phyloP scores from a whole-genome alignment of 92 coral and sea anemone genomes.

The Epizoanthus illoricatus region DNA sequence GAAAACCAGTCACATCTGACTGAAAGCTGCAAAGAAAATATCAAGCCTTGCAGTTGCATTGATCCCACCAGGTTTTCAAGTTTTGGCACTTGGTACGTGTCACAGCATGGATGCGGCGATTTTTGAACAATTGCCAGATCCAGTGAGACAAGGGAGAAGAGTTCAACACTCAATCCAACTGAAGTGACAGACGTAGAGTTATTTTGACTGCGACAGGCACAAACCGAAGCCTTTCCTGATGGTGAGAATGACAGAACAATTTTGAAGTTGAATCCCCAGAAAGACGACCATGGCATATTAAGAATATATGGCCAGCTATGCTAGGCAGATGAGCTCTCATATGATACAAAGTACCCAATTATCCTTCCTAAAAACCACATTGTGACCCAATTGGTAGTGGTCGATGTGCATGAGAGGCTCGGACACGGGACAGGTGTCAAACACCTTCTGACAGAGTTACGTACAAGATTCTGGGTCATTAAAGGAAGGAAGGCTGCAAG shows the following conservation, averaged over 20 bases:
- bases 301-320: slow-evolving; percentile 47
- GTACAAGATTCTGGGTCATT: slow-evolving; percentile 48
- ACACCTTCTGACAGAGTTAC: slow-evolving; percentile 44
- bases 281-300: slow-evolving; percentile 26
- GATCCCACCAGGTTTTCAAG: too few species aligned
- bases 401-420: slow-evolving; percentile 45
- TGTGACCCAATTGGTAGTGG: slow-evolving; percentile 18
- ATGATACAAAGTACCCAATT: slow-evolving; percentile 24
- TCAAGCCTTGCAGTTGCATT: too few species aligned
- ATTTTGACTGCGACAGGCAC: background rate
- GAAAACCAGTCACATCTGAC: background rate
- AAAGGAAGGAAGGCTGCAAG: slow-evolving; percentile 7
- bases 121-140: too few species aligned
- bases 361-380: slow-evolving; percentile 28
- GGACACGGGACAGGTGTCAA: slow-evolving; percentile 54
- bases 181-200: too few species aligned
- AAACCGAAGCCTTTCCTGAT: slow-evolving; percentile 33
- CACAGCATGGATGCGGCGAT: too few species aligned
- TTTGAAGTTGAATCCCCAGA: slow-evolving; percentile 19
- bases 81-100: too few species aligned
- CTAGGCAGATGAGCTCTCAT: slow-evolving; percentile 42
- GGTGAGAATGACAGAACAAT: slow-evolving; percentile 31
- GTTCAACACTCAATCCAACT: too few species aligned
- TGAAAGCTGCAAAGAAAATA: too few species aligned
- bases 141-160: too few species aligned